These are phyloP conservation scores for Nezara viridula DNA, from an alignment of 2,888 invertebrate genomes.

Conservation along the genomic window DNA sequence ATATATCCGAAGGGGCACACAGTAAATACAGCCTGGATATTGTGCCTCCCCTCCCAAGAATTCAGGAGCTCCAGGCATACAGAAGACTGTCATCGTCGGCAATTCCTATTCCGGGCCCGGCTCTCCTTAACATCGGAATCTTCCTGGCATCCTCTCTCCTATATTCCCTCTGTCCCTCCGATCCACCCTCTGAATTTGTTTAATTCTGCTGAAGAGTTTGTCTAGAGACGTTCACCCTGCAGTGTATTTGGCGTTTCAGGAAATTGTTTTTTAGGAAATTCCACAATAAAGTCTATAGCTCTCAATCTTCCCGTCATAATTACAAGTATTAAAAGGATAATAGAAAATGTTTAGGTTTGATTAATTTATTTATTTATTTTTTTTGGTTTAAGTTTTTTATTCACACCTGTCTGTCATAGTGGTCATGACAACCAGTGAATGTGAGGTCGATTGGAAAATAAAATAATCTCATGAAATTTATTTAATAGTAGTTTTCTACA, in stretches of 20 bases:
- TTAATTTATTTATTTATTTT: too few relatives aligned
- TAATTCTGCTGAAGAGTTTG: constrained; percentile 39
- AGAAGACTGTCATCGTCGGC: constrained; percentile 50
- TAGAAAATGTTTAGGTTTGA: too few relatives aligned
- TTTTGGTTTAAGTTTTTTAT: too few relatives aligned
- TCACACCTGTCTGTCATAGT: too few relatives aligned
- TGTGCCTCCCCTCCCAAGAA: constrained; percentile 37
- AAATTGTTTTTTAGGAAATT: not conserved
- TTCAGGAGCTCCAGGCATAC: constrained; percentile 51
- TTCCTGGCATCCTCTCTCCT: constrained; percentile 51
- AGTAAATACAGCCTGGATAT: constrained; percentile 50
- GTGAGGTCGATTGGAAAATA: too few relatives aligned
- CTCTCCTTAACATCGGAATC: constrained; percentile 58
- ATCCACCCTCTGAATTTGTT: constrained; percentile 48
- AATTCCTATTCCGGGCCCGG: constrained; percentile 42
- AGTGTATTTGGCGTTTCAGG: not conserved
- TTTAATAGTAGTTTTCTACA: too few relatives aligned
- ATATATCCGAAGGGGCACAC: constrained; percentile 41
- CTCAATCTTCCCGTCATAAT: too few relatives aligned
- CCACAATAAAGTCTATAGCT: not conserved
- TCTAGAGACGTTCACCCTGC: not conserved
- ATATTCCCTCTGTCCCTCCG: constrained; percentile 35
- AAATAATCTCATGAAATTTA: too few relatives aligned
- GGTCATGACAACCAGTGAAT: too few relatives aligned
- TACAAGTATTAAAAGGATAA: too few relatives aligned